phyloP scores from a whole-genome alignment of 2,113 vertebrate genomes.

The Sterrhoptilus dennistouni region DNA sequence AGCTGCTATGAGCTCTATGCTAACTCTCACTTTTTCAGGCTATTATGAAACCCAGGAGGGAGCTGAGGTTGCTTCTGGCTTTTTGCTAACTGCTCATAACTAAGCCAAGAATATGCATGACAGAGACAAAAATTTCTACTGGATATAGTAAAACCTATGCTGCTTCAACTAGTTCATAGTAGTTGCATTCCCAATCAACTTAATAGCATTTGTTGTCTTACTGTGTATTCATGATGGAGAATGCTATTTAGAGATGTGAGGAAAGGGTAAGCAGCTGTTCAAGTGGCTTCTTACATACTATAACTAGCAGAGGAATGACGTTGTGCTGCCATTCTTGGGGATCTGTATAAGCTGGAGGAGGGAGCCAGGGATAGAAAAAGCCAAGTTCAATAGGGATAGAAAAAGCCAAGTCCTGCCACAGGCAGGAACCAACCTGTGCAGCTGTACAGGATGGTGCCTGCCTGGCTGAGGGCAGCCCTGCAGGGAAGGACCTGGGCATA shows the following conservation, averaged over 20 bases:
- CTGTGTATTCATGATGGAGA: not conserved
- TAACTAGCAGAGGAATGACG: not conserved
- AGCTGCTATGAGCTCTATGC: not conserved
- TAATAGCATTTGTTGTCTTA: not conserved
- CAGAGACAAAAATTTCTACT: not conserved
- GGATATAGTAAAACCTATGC: not conserved
- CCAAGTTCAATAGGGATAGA: not conserved
- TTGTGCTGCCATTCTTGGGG: not conserved
- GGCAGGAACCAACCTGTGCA: not conserved
- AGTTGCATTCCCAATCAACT: not conserved
- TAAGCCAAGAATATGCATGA: not conserved
- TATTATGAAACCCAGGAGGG: not conserved
- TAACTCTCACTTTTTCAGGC: not conserved
- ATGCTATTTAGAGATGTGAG: not conserved
- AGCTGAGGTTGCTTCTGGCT: not conserved
- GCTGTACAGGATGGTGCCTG: no score
- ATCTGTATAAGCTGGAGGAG: not conserved
- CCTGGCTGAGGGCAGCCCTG: not conserved
- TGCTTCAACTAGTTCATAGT: not conserved
- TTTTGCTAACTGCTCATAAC: not conserved
- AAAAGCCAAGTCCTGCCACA: not conserved
- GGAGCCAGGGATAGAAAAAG: not conserved
- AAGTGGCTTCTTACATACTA: not conserved
- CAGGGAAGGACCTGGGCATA: fast-evolving
- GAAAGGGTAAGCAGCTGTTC: not conserved